Evolutionary conservation across 2,797 vertebrate species (phyloP), one percentile per base, ranked within the genome.

Genomic region (Chaunax sp.): DNA sequence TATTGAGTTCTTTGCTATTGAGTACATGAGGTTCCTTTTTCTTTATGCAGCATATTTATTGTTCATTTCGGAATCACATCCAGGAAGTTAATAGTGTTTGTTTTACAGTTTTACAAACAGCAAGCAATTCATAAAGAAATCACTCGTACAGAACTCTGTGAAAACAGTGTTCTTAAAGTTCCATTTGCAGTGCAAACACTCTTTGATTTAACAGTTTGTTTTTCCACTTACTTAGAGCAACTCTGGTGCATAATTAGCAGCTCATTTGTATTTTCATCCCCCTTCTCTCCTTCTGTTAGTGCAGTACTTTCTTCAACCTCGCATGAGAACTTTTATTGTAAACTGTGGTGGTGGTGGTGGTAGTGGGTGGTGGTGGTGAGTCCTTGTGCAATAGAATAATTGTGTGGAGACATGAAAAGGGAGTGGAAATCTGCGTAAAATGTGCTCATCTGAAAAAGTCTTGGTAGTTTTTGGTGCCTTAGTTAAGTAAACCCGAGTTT

Each of bases 161-260:
- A 63, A 62, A 60, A 51, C 41, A n/a, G 6, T 13, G 20, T 69
- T 71, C 62, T 49, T 35, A 67, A 79, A 72, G 71, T 53, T 46
- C 41, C 43, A 73, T 76, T 61, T 71, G 16, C 64, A 38, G 33
- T 54, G 25, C 43, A 77, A 75, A 77, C 33, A 43, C 51, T 66
- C 16, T 69, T 72, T 47, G 51, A 30, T 78, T 45, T 43, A 70
- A 64, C 62, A 52, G 41, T 83, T 82, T 69, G 70, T 57, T 84
- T 84, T 77, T 55, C n/a, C 35, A 58, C 44, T 50, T 54, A 74
- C 72, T 78, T 56, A 69, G 25, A 63, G 35, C 18, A 33, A 60
- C 33, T 82, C 40, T 75, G 69, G 35, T 67, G 74, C 64, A 87
- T 85, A 84, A 80, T 83, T 53, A 79, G 75, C 60, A 57, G 68